A percentile compares a stretch with the other conserved stretches of the same genome.
Conservation (phyloP, 2,113 vertebrate species). For the Myiagra hebetior region DNA sequence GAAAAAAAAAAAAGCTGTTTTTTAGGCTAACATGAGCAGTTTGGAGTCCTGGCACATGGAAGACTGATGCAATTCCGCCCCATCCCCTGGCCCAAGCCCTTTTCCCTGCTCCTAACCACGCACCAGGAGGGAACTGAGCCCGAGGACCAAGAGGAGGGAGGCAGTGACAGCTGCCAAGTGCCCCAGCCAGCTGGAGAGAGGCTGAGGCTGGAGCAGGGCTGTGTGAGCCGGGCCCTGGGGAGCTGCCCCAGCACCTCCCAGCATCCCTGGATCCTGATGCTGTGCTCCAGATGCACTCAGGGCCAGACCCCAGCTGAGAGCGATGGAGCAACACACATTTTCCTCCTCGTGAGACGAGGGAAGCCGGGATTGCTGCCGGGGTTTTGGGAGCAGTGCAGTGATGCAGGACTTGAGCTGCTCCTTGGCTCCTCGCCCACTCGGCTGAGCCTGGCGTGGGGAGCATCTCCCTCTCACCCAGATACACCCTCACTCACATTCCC, state of each 20-base stretch:
- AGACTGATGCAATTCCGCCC: background rate
- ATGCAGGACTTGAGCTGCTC: background rate
- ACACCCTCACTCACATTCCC: rapidly evolving
- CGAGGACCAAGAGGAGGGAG: rapidly evolving
- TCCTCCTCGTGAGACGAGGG: rapidly evolving
- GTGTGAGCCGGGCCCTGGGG: background rate
- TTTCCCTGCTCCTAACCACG: rapidly evolving
- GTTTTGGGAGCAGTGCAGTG: rapidly evolving
- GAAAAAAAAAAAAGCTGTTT: rapidly evolving
- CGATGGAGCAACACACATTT: background rate
- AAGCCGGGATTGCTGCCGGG: rapidly evolving
- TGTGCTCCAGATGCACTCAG: background rate
- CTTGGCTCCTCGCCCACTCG: background rate
- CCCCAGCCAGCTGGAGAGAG: background rate
- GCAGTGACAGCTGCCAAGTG: background rate
- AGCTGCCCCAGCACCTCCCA: background rate
- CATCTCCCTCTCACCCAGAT: background rate
- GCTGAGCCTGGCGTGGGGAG: background rate
- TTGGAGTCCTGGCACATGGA: background rate
- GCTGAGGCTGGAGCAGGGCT: background rate
- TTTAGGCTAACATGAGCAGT: background rate
- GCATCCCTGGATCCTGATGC: background rate
- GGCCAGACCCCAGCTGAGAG: background rate
- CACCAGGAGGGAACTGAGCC: background rate
- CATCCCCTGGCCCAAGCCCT: background rate